A percentile compares a stretch with the other conserved stretches of the same genome.
phyloP scores from a whole-genome alignment of 2,797 vertebrate genomes.

The Agapornis canus region DNA sequence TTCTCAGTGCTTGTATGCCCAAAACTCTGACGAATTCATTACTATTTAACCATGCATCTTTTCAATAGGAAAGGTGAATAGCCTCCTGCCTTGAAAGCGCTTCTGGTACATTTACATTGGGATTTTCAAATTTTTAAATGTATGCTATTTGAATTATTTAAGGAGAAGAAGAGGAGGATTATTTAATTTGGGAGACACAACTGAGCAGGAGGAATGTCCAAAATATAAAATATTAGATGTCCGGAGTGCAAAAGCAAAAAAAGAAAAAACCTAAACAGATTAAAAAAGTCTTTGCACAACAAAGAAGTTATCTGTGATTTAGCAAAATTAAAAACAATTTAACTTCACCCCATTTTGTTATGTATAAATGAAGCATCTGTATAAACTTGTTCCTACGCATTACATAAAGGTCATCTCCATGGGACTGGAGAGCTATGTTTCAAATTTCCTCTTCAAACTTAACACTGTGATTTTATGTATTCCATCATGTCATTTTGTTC shows the following conservation, averaged over 20 bases:
- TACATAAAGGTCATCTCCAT: constrained; percentile 41
- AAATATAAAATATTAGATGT: constrained; percentile 76
- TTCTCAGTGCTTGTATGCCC: background rate
- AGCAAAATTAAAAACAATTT: constrained; percentile 44
- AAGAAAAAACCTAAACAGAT: background rate
- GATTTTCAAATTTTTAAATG: constrained; percentile 60
- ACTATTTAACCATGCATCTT: background rate
- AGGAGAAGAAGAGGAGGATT: constrained; percentile 73
- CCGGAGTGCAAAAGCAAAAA: constrained; percentile 48
- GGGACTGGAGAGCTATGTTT: background rate
- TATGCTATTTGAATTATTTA: constrained; percentile 72
- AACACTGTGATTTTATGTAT: background rate
- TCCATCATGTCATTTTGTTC: background rate
- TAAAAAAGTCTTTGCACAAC: background rate
- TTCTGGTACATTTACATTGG: constrained; percentile 25
- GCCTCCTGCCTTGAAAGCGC: constrained; percentile 46
- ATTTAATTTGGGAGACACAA: constrained; percentile 75
- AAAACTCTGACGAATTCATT: background rate
- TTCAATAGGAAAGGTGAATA: background rate
- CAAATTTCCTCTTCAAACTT: background rate
- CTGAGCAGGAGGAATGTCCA: constrained; percentile 72
- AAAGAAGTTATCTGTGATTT: constrained; percentile 28
- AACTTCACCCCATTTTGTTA: constrained; percentile 4
- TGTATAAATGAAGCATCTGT: constrained; percentile 47
- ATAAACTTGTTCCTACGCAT: background rate